phyloP scores from a whole-genome alignment of 1,140 invertebrate genomes.

The Euglossa dilemma region DNA sequence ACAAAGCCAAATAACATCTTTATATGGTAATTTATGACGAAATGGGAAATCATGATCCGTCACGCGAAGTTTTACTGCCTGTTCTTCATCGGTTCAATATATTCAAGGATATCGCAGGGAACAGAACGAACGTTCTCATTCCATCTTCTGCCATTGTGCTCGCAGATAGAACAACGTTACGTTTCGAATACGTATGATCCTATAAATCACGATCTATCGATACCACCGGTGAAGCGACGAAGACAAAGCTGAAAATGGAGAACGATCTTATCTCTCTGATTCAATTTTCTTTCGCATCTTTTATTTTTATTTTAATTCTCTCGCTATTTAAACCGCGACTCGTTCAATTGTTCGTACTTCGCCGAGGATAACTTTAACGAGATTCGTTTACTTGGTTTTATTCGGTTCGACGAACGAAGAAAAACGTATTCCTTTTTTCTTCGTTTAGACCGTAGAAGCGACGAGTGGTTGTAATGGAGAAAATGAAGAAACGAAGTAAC shows the following conservation, averaged over 20 bases:
- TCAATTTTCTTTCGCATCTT: not conserved
- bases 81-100: not conserved
- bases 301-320: not conserved
- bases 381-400: too few relatives aligned
- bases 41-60: constrained; percentile 16
- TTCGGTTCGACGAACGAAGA: too few relatives aligned
- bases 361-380: too few relatives aligned
- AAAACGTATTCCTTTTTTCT: too few relatives aligned
- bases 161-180: not conserved
- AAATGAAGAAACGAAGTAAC: not conserved
- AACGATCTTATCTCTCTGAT: not conserved
- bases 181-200: not conserved
- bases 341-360: too few relatives aligned
- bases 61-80: not conserved
- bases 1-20: not conserved
- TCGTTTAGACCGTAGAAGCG: too few relatives aligned
- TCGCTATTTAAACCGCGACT: not conserved
- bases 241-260: not conserved
- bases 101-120: not conserved
- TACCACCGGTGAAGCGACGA: not conserved
- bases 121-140: not conserved
- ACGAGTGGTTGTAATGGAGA: too few relatives aligned
- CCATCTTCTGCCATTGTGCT: not conserved
- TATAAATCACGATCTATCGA: not conserved
- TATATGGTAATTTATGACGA: constrained; percentile 23